Evolutionary conservation across 2,113 vertebrate genomes (phyloP), one percentile per base, ranked within the genome.

Genomic region (Neogobius melanostomus): DNA sequence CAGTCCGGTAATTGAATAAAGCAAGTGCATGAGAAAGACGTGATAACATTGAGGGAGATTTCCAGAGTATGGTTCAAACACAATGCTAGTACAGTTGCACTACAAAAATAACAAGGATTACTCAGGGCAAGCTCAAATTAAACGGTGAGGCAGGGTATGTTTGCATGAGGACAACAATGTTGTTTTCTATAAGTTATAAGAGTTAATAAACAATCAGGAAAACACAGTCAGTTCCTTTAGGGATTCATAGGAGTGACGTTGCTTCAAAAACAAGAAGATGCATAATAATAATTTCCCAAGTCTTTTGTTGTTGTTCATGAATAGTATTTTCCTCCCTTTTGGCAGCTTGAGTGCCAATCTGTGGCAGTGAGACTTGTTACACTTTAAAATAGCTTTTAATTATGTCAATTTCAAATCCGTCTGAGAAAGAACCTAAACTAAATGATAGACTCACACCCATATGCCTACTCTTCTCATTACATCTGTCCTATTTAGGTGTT

Each of bases 401-500:
- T 67, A 66, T 72, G 76, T 87, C 70, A 74, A 68, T 79, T 80
- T 68, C 77, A 77, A 77, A 77, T 82, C 72, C 66, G 71, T 56
- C 53, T 56, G 53, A 56, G 28, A 56, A 56, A 43, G 11, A 43
- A 61, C 52, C 70, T 42, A 67, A 46, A 62, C 59, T 81, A 70
- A 88, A 87, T 87, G 71, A 83, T 79, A 72, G 83, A 68, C 71
- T 52, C 44, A 7, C 57, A 71, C 48, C 16, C 45, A 75, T 47
- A 63, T 56, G 60, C 49, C 59, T 61, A 71, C 68, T 68, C 68
- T 72, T 68, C 76, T 66, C 49, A 49, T 85, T 72, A 53, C 88
- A 92, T 92, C 93, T 89, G 88, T 87, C 90, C 93, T 92, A 89
- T 93, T 92, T 94, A 93, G 91, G 74, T 90, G 93, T 92, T 92